A percentile compares a stretch with the other conserved stretches of the same genome.
Evolutionary conservation across 2,888 invertebrate genomes (phyloP).

Genomic region (Craniophora ligustri): DNA sequence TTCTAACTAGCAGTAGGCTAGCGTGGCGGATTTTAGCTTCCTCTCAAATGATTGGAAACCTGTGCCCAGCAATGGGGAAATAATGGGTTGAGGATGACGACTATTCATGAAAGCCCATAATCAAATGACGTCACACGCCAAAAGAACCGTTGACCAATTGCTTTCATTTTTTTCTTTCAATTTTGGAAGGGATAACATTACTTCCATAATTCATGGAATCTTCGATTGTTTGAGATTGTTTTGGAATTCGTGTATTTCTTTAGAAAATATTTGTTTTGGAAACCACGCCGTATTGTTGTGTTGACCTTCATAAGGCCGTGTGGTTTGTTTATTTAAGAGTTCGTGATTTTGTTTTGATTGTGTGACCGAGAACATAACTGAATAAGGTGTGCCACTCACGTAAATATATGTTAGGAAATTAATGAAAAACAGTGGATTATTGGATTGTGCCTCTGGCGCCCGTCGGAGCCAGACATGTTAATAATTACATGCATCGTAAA

Average conservation of each 20-base stretch:
- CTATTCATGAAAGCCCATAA: slow-evolving; percentile 6
- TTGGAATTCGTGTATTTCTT: slow-evolving; percentile 45
- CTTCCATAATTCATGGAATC: slow-evolving; percentile 51
- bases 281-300: slow-evolving; percentile 28
- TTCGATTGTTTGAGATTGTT: slow-evolving; percentile 41
- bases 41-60: no score
- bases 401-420: no score
- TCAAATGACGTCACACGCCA: background rate
- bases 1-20: no score
- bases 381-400: no score
- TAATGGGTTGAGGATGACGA: no score
- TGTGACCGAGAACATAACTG: background rate
- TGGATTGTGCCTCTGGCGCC: no score
- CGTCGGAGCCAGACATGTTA: no score
- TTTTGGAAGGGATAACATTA: slow-evolving; percentile 42
- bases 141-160: slow-evolving; percentile 44
- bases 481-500: no score
- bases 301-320: slow-evolving; percentile 16
- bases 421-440: no score
- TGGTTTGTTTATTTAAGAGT: slow-evolving; percentile 3
- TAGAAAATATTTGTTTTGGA: slow-evolving; percentile 42
- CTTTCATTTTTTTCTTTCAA: no score
- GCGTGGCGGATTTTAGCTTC: no score
- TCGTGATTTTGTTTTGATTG: background rate
- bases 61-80: no score